Base-by-base conservation (phyloP, 1,140 invertebrate species). In the Brachionus asplanchnoidis region DNA sequence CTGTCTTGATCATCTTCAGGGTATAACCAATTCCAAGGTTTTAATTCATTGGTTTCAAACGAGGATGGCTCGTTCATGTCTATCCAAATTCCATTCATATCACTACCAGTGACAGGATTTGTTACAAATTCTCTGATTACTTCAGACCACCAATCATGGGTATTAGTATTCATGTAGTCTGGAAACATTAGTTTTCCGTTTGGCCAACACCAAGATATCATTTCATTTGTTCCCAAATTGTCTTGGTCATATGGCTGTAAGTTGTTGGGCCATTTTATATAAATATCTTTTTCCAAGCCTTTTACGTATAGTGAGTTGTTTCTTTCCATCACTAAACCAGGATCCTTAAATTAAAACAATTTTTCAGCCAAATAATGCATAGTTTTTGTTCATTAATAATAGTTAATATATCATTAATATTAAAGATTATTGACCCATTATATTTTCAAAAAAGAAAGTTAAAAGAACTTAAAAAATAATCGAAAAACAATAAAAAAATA, bases 21-120 rank as follows among this genome's bases (percentile, higher is more conserved):
- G 36, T 65, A 82, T 5, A 82, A 46, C 87, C 88, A 89, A 85
- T 89, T 89, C 86, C 87, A 89, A 11, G 89, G 88, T 32, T 86
- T 85, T 36, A 87, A 84, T 79, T 88, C 87, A n/a, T 91, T 90
- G 79, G 86, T 70, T 17, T 92, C 91, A 90, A 95, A 94, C 88
- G 94, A 95, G 0, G 93, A 94, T 1, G 94, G 93, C 88, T 96
- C 95, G 89, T 96, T 95, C 95, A 95, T 91, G 85, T 91, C 90
- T 26, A 88, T 88, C 89, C 89, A 89, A 26, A 89, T 86, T n/a
- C 95, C 95, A 88, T 96, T 95, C 88, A 93, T 94, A 77, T 91
- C 89, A 70, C 89, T 85, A 2, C 46, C 46, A 32, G 93, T 88
- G 85, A 95, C 92, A 86, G 94, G 93, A 11, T 90, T 87, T 20